These are phyloP conservation scores for Chouioia cunea DNA, from an alignment of 2,888 invertebrate genomes.

Conservation along the genomic window DNA sequence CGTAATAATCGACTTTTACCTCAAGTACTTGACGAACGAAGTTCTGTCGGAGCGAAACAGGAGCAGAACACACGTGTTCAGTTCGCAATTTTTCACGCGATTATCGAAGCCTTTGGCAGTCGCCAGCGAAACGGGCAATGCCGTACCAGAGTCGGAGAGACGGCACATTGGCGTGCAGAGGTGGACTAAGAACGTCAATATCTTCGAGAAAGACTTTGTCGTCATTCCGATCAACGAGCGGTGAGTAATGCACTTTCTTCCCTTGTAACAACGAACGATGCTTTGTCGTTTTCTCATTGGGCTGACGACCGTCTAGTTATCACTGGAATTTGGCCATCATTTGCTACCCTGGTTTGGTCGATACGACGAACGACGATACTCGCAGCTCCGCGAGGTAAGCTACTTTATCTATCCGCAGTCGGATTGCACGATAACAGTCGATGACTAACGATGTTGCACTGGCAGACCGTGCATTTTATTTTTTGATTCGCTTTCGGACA, in stretches of 20 bases:
- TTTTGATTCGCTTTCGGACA: slow-evolving; percentile 35
- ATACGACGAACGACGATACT: background rate
- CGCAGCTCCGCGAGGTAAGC: background rate
- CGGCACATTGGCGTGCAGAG: slow-evolving; percentile 89
- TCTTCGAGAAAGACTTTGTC: slow-evolving; percentile 94
- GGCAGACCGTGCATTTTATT: slow-evolving; percentile 38
- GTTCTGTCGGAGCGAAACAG: slow-evolving; percentile 79
- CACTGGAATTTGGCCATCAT: slow-evolving; percentile 41
- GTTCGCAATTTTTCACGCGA: slow-evolving; percentile 95
- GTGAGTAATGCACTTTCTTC: slow-evolving; percentile 61
- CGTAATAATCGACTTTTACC: slow-evolving; percentile 96
- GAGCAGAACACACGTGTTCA: slow-evolving; percentile 90
- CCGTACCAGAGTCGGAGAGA: slow-evolving; percentile 84
- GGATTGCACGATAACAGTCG: background rate
- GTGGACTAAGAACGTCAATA: slow-evolving; percentile 94
- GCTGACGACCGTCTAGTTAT: slow-evolving; percentile 12
- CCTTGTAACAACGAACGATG: background rate
- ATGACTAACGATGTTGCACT: background rate
- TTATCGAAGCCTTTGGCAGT: slow-evolving; percentile 85
- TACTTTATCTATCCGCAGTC: no score
- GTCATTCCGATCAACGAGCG: slow-evolving; percentile 96
- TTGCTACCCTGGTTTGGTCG: slow-evolving; percentile 25
- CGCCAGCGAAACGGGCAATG: slow-evolving; percentile 76
- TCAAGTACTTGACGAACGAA: slow-evolving; percentile 85
- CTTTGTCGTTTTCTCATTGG: background rate